Evolutionary conservation across 2,113 vertebrate genomes (phyloP).

Genomic region (Hoplias malabaricus): DNA sequence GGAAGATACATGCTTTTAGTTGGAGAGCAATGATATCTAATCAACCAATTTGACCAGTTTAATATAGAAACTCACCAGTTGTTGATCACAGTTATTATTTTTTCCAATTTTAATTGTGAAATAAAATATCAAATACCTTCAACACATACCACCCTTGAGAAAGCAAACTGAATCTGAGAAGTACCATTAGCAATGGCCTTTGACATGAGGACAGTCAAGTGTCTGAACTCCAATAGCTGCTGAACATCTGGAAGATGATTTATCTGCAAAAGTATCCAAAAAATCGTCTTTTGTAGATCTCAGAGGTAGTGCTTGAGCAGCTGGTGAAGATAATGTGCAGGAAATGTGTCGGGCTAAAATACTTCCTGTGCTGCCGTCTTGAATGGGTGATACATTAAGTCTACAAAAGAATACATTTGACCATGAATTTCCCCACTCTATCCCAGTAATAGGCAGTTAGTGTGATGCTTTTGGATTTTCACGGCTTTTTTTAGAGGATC

Average conservation of each 20-base stretch:
- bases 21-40: too few relatives aligned
- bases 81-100: too few relatives aligned
- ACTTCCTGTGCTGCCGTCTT: constrained; percentile 38
- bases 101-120: background rate
- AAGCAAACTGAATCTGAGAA: background rate
- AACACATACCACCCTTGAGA: background rate
- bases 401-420: constrained; percentile 61
- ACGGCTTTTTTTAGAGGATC: constrained; percentile 52
- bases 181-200: background rate
- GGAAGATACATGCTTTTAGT: too few relatives aligned
- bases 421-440: constrained; percentile 43
- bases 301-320: background rate
- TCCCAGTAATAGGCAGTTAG: constrained; percentile 61
- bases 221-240: background rate
- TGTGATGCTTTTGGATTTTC: constrained; percentile 58
- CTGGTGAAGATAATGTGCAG: background rate
- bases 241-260: background rate
- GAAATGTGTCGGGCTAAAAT: constrained; percentile 17
- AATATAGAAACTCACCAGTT: too few relatives aligned
- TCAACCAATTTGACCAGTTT: too few relatives aligned
- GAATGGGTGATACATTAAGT: constrained; percentile 54
- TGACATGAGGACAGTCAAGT: background rate
- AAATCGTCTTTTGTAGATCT: background rate
- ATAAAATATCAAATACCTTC: background rate
- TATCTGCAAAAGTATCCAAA: background rate